These are phyloP conservation scores for Dorcus parallelipipedus DNA, from an alignment of 2,888 invertebrate species.

Conservation along the genomic window DNA sequence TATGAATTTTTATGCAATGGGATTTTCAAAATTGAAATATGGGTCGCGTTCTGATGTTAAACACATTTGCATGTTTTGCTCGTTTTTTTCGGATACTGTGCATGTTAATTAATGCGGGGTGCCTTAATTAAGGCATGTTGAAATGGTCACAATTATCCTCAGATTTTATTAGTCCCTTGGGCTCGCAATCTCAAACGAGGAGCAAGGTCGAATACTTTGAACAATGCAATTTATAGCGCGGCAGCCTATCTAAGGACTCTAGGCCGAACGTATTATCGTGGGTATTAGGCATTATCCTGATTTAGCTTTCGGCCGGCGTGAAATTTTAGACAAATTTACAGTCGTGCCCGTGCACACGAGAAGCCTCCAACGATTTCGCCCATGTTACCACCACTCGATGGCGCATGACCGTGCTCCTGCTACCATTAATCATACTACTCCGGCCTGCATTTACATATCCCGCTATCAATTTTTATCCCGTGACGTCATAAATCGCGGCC, in stretches of 20 bases:
- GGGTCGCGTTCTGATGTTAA: too few species aligned
- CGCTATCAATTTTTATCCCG: slow-evolving; percentile 41
- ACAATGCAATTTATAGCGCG: slow-evolving; percentile 22
- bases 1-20: too few species aligned
- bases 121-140: too few species aligned
- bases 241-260: slow-evolving; percentile 19
- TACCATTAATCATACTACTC: slow-evolving; percentile 36
- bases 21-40: too few species aligned
- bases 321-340: slow-evolving; percentile 42
- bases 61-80: too few species aligned
- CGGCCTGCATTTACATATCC: slow-evolving; percentile 39
- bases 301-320: slow-evolving; percentile 36
- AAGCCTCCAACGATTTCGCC: slow-evolving; percentile 26
- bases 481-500: slow-evolving; percentile 39
- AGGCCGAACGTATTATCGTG: slow-evolving; percentile 30
- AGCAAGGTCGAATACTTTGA: slow-evolving; percentile 8
- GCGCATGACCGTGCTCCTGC: slow-evolving; percentile 27
- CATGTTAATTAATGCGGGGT: too few species aligned
- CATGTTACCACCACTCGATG: slow-evolving; percentile 26
- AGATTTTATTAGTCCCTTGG: background rate
- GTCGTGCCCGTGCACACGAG: slow-evolving; percentile 34
- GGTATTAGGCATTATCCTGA: slow-evolving; percentile 43
- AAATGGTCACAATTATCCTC: background rate
- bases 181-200: background rate
- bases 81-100: too few species aligned